These are phyloP conservation scores for Galaxias olidus DNA, from an alignment of 2,797 vertebrate genomes.

Conservation along the genomic window DNA sequence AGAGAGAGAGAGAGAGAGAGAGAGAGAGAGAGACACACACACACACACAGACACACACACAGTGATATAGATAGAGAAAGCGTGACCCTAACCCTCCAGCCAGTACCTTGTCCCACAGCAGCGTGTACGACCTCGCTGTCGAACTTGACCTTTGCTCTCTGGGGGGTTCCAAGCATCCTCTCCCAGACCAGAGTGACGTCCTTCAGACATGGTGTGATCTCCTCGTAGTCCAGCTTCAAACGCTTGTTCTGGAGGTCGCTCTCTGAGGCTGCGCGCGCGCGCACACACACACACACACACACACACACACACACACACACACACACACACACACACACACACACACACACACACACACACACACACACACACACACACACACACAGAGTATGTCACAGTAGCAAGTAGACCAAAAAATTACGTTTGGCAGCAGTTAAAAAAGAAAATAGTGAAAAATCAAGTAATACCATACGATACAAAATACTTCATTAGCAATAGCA, in stretches of 20 bases:
- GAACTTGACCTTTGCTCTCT: constrained; percentile 88
- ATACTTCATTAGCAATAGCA: too few relatives aligned
- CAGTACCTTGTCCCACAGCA: constrained; percentile 88
- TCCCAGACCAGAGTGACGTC: constrained; percentile 95
- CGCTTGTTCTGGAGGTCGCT: constrained; percentile 92
- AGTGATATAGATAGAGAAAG: constrained; percentile 25
- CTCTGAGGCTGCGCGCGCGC: constrained; percentile 80
- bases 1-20: neutral
- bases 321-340: neutral
- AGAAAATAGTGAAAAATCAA: too few relatives aligned
- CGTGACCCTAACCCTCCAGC: neutral
- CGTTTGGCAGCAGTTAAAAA: too few relatives aligned
- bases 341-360: constrained; percentile 9
- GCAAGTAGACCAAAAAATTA: too few relatives aligned
- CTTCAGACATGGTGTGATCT: constrained; percentile 95
- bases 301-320: constrained; percentile 11
- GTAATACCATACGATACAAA: too few relatives aligned
- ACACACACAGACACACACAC: too few relatives aligned
- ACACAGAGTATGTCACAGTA: too few relatives aligned
- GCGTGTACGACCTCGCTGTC: constrained; percentile 87
- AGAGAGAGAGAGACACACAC: constrained; percentile 7
- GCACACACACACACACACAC: constrained; percentile 20
- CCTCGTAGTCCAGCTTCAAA: constrained; percentile 94
- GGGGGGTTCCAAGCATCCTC: constrained; percentile 87
- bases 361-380: constrained; percentile 14